Percentiles rank a stretch among this genome's conserved stretches.
phyloP scores from a whole-genome alignment of 1,140 invertebrate species.

The Orchesella cincta region DNA sequence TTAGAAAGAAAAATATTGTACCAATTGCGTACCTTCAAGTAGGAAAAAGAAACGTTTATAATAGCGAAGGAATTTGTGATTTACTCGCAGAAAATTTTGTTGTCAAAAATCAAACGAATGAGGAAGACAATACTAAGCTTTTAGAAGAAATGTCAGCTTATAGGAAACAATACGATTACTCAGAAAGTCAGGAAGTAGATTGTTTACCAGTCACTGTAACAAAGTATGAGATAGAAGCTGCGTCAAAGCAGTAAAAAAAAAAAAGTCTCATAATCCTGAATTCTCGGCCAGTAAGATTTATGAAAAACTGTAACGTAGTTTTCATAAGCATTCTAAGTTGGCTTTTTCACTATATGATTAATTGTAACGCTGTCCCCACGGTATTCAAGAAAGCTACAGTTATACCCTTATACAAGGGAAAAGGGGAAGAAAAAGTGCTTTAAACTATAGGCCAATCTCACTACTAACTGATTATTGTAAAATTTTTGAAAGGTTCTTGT shows the following conservation, averaged over 20 bases:
- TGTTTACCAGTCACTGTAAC: background rate
- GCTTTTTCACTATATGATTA: background rate
- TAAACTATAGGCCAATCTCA: slow-evolving; percentile 25
- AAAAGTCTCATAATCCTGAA: background rate
- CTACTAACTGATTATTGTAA: background rate
- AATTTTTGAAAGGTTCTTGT: slow-evolving; percentile 12
- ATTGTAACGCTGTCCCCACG: no score
- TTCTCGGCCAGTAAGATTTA: no score
- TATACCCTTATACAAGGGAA: slow-evolving; percentile 12
- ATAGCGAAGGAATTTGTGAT: background rate
- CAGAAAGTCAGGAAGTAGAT: background rate
- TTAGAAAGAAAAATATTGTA: background rate
- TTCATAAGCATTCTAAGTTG: background rate
- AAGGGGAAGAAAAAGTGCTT: background rate
- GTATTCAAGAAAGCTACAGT: background rate
- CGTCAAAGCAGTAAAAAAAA: background rate
- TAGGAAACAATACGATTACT: background rate
- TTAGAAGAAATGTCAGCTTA: background rate
- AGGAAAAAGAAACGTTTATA: background rate
- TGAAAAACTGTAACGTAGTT: background rate
- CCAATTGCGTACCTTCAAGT: background rate
- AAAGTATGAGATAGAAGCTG: background rate
- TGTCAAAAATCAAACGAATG: background rate
- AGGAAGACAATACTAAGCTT: background rate
- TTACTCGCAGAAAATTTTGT: background rate